phyloP scores from a whole-genome alignment of 2,113 vertebrate genomes.

The Spheniscus mendiculus region DNA sequence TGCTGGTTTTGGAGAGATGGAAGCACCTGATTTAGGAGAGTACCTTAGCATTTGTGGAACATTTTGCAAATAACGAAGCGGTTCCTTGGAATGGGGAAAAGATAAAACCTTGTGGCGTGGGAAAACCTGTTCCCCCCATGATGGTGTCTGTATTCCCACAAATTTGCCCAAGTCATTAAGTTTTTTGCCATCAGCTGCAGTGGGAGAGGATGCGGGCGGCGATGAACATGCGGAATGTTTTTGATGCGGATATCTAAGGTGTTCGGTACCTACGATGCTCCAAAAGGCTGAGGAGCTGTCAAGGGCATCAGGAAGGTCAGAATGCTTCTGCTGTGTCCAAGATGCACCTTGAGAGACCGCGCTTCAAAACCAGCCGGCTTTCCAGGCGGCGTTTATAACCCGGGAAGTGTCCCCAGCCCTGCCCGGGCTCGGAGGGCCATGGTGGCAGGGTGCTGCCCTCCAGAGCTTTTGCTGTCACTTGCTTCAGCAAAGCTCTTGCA shows the following conservation, averaged over 20 bases:
- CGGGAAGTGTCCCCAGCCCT: background rate
- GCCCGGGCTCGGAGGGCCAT: background rate
- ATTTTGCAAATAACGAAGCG: background rate
- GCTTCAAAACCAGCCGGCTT: background rate
- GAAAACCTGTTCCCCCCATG: background rate
- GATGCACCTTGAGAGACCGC: background rate
- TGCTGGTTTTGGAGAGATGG: background rate
- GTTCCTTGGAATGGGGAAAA: background rate
- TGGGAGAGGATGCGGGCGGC: background rate
- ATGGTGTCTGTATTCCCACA: background rate
- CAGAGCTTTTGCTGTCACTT: background rate
- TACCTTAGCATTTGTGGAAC: rapidly evolving
- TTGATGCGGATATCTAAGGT: background rate
- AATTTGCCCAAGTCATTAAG: background rate
- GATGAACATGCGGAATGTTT: background rate
- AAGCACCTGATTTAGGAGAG: background rate
- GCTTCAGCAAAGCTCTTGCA: background rate
- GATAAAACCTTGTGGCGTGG: background rate
- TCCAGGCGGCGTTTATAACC: background rate
- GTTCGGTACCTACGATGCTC: background rate
- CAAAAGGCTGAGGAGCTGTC: background rate
- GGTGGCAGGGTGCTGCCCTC: background rate
- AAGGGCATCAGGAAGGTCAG: background rate
- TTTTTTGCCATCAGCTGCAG: background rate
- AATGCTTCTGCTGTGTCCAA: background rate